phyloP scores from a whole-genome alignment of 2,797 vertebrate species.

The Chromis chromis region DNA sequence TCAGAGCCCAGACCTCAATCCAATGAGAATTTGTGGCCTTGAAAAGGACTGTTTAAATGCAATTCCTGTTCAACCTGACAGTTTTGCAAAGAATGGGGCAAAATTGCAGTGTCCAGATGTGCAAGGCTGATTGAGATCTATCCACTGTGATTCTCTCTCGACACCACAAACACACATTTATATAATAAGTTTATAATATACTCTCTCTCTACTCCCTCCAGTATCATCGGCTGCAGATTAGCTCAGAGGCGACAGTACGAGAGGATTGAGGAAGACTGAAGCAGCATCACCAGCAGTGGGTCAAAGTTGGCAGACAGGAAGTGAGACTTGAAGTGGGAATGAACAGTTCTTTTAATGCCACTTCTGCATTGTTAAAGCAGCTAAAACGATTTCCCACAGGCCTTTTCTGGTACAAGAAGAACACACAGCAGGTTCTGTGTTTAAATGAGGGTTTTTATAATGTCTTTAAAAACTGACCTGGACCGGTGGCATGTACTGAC shows the following conservation, averaged over 20 bases:
- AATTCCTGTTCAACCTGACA: too few relatives aligned
- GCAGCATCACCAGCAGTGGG: not conserved
- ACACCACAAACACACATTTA: too few relatives aligned
- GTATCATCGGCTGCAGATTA: conserved; percentile 75
- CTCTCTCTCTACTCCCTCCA: conserved; percentile 31
- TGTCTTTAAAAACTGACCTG: not conserved
- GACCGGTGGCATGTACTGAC: not conserved
- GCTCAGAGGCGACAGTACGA: conserved; percentile 40
- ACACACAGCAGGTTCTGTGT: not conserved
- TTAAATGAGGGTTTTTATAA: not conserved
- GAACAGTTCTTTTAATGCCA: not conserved
- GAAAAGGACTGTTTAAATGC: too few relatives aligned
- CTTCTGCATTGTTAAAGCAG: conserved; percentile 1
- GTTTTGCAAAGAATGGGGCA: too few relatives aligned
- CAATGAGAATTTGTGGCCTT: too few relatives aligned
- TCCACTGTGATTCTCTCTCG: too few relatives aligned
- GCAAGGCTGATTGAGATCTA: too few relatives aligned
- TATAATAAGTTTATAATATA: too few relatives aligned
- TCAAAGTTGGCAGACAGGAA: not conserved
- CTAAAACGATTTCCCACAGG: not conserved
- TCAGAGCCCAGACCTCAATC: too few relatives aligned
- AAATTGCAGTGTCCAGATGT: too few relatives aligned
- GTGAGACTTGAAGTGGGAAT: conserved; percentile 5
- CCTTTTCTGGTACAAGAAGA: not conserved
- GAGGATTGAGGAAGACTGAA: conserved; percentile 63